Evolutionary conservation across 2,888 invertebrate species (phyloP).

Genomic region (Lucinisca nassula): DNA sequence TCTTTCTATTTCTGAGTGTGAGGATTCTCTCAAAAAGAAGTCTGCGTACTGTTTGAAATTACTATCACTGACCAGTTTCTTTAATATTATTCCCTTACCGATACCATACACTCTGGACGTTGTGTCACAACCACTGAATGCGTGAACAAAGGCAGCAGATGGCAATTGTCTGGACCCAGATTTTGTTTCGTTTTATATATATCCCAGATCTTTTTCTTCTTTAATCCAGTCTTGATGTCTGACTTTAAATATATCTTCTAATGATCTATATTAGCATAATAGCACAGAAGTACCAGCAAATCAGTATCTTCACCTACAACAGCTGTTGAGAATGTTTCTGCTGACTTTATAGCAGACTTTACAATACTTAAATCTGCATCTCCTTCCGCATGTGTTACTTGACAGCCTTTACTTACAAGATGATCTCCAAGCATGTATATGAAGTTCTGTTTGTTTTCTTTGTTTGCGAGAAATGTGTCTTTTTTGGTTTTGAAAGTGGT

Average conservation of each 20-base stretch:
- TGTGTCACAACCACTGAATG: constrained; percentile 71
- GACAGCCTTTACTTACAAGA: constrained; percentile 34
- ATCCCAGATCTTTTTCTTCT: constrained; percentile 63
- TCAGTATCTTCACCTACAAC: too few species aligned
- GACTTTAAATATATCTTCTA: constrained; percentile 50
- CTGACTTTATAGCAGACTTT: not conserved
- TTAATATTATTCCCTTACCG: constrained; percentile 57
- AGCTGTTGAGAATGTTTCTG: too few species aligned
- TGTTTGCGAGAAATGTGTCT: constrained; percentile 71
- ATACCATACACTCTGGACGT: constrained; percentile 64
- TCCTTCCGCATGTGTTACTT: constrained; percentile 58
- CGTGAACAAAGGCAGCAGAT: constrained; percentile 64
- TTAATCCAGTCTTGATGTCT: constrained; percentile 44
- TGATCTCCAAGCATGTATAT: constrained; percentile 54
- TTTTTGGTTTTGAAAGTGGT: constrained; percentile 68
- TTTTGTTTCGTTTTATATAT: constrained; percentile 20
- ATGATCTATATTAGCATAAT: constrained; percentile 29
- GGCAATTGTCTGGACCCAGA: constrained; percentile 26
- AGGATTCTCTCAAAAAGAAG: not conserved
- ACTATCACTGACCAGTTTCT: constrained; percentile 40
- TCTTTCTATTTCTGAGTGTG: not conserved
- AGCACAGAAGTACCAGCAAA: too few species aligned
- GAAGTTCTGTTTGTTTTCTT: constrained; percentile 74
- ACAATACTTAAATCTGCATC: constrained; percentile 78
- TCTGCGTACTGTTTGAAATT: constrained; percentile 15